Conservation (phyloP, 2,113 vertebrate species). For the Catharus minimus region DNA sequence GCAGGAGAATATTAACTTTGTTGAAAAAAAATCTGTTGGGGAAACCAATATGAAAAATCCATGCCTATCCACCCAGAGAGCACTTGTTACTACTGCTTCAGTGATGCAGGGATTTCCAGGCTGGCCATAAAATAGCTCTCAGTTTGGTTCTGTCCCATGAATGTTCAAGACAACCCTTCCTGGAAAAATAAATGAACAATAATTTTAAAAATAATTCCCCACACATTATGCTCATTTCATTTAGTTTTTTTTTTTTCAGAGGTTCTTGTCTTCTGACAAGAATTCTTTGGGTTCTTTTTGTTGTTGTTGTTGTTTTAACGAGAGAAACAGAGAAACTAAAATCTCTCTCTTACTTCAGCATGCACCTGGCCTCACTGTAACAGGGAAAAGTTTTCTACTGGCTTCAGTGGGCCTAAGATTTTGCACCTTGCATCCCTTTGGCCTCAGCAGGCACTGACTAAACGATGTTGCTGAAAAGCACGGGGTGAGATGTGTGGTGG, state of each 20-base stretch:
- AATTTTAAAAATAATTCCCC: not conserved
- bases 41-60: not conserved
- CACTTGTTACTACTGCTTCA: not conserved
- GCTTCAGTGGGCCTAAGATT: not conserved
- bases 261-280: not conserved
- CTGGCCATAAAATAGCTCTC: not conserved
- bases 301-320: not conserved
- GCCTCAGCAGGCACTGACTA: not conserved
- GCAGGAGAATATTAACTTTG: not conserved
- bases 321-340: not conserved
- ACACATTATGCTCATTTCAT: not conserved
- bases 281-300: not conserved
- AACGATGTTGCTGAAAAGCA: not conserved
- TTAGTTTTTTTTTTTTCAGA: not conserved
- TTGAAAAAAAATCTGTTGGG: not conserved
- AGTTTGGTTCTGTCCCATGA: not conserved
- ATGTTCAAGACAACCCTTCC: not conserved
- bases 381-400: not conserved
- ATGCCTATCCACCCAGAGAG: not conserved
- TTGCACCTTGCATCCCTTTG: not conserved
- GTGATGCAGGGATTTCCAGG: not conserved
- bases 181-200: not conserved
- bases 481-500: not conserved
- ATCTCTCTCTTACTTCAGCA: rapidly evolving
- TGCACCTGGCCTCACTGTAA: not conserved